These are phyloP conservation scores for Xenopus borealis DNA, from an alignment of 2,113 vertebrate genomes.

Conservation along the genomic window DNA sequence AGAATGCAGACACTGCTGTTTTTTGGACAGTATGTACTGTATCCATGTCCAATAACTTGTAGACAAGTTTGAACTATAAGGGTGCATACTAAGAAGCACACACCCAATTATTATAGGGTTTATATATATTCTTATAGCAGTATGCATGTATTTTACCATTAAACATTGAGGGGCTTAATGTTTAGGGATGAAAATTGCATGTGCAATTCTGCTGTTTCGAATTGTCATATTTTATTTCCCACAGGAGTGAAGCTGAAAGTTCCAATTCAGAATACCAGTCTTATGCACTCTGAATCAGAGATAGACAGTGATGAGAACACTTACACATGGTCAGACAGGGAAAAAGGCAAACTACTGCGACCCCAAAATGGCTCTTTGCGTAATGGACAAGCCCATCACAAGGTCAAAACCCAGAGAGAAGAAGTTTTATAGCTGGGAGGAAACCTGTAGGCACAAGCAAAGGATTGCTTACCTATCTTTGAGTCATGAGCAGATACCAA, in stretches of 20 bases:
- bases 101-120: too few species aligned
- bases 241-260: constrained; percentile 79
- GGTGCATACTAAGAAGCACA: too few species aligned
- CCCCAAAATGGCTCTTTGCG: constrained; percentile 88
- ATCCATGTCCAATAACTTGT: too few species aligned
- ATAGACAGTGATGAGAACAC: constrained; percentile 92
- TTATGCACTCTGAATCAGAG: constrained; percentile 96
- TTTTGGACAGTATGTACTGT: too few species aligned
- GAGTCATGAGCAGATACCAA: not conserved
- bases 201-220: too few species aligned
- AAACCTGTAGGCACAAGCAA: not conserved
- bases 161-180: too few species aligned
- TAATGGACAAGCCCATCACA: constrained; percentile 80
- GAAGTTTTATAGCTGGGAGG: constrained; percentile 64
- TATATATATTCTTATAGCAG: too few species aligned
- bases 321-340: constrained; percentile 86
- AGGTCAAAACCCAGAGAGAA: constrained; percentile 75
- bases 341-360: constrained; percentile 85
- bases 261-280: constrained; percentile 80
- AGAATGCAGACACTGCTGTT: too few species aligned
- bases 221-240: not conserved
- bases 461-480: not conserved
- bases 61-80: too few species aligned
- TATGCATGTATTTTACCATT: too few species aligned
- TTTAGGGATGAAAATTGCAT: too few species aligned